These are phyloP conservation scores for Brenthis hecate DNA, from an alignment of 2,888 invertebrate genomes.

Conservation along the genomic window DNA sequence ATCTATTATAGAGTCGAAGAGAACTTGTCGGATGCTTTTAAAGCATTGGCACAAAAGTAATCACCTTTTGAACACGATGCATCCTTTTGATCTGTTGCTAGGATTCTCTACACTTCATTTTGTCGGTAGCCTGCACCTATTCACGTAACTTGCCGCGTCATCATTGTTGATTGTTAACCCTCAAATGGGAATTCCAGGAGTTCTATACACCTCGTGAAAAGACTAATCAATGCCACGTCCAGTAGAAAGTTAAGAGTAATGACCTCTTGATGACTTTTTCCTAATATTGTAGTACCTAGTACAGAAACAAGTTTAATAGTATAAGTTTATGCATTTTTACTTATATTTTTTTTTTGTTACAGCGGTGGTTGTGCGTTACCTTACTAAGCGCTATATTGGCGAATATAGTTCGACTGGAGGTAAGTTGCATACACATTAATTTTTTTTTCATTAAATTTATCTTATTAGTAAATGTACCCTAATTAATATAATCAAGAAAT, in stretches of 20 bases:
- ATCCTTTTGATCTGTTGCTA: slow-evolving; percentile 63
- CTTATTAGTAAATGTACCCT: too few relatives aligned
- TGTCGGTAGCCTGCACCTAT: slow-evolving; percentile 67
- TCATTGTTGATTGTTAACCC: slow-evolving; percentile 69
- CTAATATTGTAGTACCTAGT: slow-evolving; percentile 38
- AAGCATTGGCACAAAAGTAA: slow-evolving; percentile 54
- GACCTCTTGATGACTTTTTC: slow-evolving; percentile 58
- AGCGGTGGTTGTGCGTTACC: slow-evolving; percentile 90
- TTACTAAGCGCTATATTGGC: slow-evolving; percentile 90
- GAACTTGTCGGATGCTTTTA: slow-evolving; percentile 30
- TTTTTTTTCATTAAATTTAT: background rate
- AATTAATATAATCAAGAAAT: too few relatives aligned
- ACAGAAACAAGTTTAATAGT: background rate
- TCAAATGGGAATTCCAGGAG: slow-evolving; percentile 68
- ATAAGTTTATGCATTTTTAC: slow-evolving; percentile 38
- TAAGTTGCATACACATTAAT: slow-evolving; percentile 67
- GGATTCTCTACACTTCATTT: slow-evolving; percentile 73
- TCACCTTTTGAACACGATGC: slow-evolving; percentile 68
- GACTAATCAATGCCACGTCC: slow-evolving; percentile 64
- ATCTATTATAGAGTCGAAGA: slow-evolving; percentile 32
- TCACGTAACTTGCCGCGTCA: slow-evolving; percentile 68
- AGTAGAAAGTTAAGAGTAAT: slow-evolving; percentile 72
- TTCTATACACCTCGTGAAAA: slow-evolving; percentile 56
- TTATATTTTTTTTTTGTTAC: slow-evolving; percentile 75
- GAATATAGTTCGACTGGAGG: slow-evolving; percentile 92